These are phyloP conservation scores for Morone saxatilis DNA, from an alignment of 2,113 vertebrate species.

Conservation along the genomic window DNA sequence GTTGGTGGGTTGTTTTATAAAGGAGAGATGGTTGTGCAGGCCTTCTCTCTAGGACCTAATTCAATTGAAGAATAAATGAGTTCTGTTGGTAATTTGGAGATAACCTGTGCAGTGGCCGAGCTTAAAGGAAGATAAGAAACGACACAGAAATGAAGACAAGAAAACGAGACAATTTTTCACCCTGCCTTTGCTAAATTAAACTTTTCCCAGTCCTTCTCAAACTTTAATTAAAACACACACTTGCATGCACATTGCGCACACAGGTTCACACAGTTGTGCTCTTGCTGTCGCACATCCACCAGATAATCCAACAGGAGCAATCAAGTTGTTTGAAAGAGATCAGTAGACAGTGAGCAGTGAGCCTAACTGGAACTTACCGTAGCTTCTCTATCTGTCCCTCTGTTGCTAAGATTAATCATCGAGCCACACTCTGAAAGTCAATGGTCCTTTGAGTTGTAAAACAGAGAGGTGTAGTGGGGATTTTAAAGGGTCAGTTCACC, in stretches of 20 bases:
- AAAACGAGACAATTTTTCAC: conserved; percentile 82
- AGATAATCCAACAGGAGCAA: conserved; percentile 77
- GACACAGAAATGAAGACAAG: conserved; percentile 81
- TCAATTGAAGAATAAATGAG: conserved; percentile 86
- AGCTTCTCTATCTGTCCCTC: conserved; percentile 56
- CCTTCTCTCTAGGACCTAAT: conserved; percentile 76
- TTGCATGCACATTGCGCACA: conserved; percentile 71
- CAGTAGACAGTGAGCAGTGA: conserved; percentile 62
- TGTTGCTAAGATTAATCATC: conserved; percentile 75
- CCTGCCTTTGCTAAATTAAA: conserved; percentile 80
- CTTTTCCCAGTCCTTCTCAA: conserved; percentile 71
- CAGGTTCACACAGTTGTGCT: conserved; percentile 47
- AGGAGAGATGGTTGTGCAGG: conserved; percentile 61
- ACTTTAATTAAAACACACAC: conserved; percentile 86
- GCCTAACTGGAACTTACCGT: conserved; percentile 54
- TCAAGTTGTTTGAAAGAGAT: conserved; percentile 69
- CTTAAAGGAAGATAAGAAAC: conserved; percentile 80
- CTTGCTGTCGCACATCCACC: conserved; percentile 35
- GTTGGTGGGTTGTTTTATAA: conserved; percentile 63
- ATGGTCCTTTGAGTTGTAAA: conserved; percentile 40
- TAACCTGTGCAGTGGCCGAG: conserved; percentile 80
- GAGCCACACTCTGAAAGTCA: conserved; percentile 46
- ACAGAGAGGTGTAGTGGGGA: conserved; percentile 3
- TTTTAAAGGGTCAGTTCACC: conserved; percentile 39
- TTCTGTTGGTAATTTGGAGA: conserved; percentile 85